phyloP scores from a whole-genome alignment of 2,113 vertebrate genomes.

The Pelvicachromis taeniatus region DNA sequence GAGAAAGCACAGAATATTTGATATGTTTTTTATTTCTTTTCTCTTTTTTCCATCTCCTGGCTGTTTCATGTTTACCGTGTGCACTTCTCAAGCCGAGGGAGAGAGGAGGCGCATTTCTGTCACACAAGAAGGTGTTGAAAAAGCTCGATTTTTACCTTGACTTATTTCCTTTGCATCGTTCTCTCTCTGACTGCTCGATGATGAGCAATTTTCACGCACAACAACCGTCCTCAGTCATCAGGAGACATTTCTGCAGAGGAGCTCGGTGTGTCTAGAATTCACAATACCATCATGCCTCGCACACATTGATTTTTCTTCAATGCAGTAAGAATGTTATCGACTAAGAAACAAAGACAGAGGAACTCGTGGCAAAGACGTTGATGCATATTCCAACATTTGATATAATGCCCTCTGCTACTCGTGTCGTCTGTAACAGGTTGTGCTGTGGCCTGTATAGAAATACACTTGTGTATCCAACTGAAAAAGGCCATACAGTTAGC shows the following conservation, averaged over 20 bases:
- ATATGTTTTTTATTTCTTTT: background rate
- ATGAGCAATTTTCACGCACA: conserved; percentile 52
- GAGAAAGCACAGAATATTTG: conserved; percentile 31
- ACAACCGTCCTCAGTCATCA: conserved; percentile 48
- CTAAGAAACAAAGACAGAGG: conserved; percentile 31
- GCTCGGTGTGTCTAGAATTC: conserved; percentile 52
- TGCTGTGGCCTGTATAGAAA: background rate
- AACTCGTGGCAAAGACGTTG: conserved; percentile 13
- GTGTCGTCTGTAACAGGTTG: conserved; percentile 10
- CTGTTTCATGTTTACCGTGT: background rate
- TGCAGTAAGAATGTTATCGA: conserved; percentile 46
- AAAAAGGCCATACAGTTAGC: background rate
- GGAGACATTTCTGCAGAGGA: conserved; percentile 47
- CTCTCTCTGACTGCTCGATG: conserved; percentile 31
- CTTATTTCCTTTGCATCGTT: conserved; percentile 45
- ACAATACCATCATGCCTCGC: conserved; percentile 35
- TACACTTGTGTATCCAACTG: background rate
- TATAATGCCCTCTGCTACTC: background rate
- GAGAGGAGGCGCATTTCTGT: background rate
- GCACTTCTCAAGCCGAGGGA: background rate
- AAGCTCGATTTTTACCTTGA: conserved; percentile 55
- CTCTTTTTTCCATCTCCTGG: background rate
- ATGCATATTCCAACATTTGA: conserved; percentile 36
- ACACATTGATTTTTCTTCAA: conserved; percentile 56
- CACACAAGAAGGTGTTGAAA: conserved; percentile 3